phyloP scores from a whole-genome alignment of 2,888 invertebrate species.

The Pammene aurita region DNA sequence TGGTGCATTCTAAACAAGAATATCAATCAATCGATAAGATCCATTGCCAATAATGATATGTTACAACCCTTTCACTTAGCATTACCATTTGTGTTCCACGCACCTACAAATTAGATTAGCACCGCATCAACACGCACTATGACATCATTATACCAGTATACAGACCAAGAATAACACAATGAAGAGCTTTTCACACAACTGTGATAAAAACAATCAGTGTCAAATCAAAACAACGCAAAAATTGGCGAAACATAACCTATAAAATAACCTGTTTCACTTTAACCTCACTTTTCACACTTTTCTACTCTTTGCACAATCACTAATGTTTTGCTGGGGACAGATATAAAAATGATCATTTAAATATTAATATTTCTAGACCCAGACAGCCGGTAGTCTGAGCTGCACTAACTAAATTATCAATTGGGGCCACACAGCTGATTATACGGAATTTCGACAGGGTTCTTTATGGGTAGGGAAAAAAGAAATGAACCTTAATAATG shows the following conservation, averaged over 20 bases:
- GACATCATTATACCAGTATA: conserved; percentile 10
- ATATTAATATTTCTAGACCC: conserved; percentile 50
- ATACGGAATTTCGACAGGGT: conserved; percentile 68
- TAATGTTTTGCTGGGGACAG: conserved; percentile 1
- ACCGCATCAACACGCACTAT: conserved; percentile 41
- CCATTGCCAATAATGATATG: not conserved
- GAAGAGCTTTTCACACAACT: not conserved
- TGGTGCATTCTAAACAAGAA: not conserved
- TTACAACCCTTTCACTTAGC: conserved; percentile 8
- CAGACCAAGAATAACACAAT: not conserved
- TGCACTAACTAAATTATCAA: conserved; percentile 78
- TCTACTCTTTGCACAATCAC: not conserved
- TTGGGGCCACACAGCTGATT: conserved; percentile 78
- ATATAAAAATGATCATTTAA: conserved; percentile 27
- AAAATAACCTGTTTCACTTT: conserved; percentile 9
- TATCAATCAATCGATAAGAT: conserved; percentile 14
- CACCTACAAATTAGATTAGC: conserved; percentile 60
- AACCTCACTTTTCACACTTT: conserved; percentile 12
- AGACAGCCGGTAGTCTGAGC: conserved; percentile 65
- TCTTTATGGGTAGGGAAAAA: conserved; percentile 51
- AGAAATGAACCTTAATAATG: conserved; percentile 64
- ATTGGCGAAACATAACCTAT: conserved; percentile 26
- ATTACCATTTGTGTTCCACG: conserved; percentile 39
- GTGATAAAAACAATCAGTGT: not conserved
- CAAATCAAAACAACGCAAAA: conserved; percentile 25